phyloP scores from a whole-genome alignment of 2,113 vertebrate species.

The Cololabis saira region DNA sequence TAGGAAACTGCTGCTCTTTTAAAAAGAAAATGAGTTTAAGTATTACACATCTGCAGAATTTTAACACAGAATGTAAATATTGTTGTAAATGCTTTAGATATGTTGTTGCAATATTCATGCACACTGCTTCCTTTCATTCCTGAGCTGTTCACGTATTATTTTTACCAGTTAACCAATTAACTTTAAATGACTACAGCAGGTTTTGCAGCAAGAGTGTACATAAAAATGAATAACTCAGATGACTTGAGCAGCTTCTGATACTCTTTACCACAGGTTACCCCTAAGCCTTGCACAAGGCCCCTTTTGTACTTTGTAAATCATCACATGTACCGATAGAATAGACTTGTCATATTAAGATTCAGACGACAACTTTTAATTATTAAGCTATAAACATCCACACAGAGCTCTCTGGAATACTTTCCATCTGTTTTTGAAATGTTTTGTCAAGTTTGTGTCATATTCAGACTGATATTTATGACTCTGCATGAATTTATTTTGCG shows the following conservation, averaged over 20 bases:
- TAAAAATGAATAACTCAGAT: background rate
- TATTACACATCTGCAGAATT: background rate
- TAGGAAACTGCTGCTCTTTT: slow-evolving; percentile 1
- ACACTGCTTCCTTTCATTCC: slow-evolving; percentile 20
- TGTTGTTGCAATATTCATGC: background rate
- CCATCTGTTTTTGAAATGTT: background rate
- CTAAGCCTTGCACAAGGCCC: slow-evolving; percentile 15
- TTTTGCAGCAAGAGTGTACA: background rate
- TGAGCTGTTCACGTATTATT: background rate
- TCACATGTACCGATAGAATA: background rate
- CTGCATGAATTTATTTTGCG: slow-evolving; percentile 32
- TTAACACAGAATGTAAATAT: background rate
- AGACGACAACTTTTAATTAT: background rate
- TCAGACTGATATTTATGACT: background rate
- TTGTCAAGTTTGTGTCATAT: background rate
- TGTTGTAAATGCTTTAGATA: background rate
- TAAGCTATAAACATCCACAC: background rate
- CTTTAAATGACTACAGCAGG: background rate
- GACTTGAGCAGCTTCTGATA: slow-evolving; percentile 5
- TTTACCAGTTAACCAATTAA: slow-evolving; percentile 16
- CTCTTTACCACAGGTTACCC: background rate
- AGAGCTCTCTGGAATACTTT: background rate
- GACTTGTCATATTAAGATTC: background rate
- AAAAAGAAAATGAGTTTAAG: background rate
- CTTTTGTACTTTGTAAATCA: slow-evolving; percentile 28